phyloP scores from a whole-genome alignment of 2,888 invertebrate genomes.

The Trichacis sp. region DNA sequence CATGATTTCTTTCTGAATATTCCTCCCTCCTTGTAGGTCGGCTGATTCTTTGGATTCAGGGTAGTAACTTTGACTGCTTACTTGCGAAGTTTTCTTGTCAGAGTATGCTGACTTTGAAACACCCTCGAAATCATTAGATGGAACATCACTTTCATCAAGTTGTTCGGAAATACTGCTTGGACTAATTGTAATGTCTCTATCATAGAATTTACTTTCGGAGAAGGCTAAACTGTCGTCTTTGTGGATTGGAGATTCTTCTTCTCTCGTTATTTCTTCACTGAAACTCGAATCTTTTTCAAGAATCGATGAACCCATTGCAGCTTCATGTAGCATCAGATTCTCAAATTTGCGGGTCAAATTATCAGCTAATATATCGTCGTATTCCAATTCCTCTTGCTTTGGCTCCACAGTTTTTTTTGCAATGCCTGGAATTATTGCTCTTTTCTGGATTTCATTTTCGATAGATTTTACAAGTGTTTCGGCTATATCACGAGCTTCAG shows the following conservation, averaged over 20 bases:
- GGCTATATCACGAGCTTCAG: constrained; percentile 56
- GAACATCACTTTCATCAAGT: constrained; percentile 54
- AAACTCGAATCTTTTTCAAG: constrained; percentile 53
- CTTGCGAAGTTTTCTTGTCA: constrained; percentile 30
- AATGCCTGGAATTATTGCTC: constrained; percentile 45
- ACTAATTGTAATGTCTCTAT: constrained; percentile 60
- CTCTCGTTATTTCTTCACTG: constrained; percentile 61
- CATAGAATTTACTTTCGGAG: constrained; percentile 49
- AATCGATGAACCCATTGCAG: constrained; percentile 29
- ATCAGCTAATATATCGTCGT: constrained; percentile 59
- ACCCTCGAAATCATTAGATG: constrained; percentile 46
- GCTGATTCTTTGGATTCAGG: constrained; percentile 23
- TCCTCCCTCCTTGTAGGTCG: constrained; percentile 9
- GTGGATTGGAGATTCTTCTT: constrained; percentile 57
- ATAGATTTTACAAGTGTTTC: constrained; percentile 60
- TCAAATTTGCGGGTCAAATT: constrained; percentile 60
- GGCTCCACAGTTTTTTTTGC: constrained; percentile 2
- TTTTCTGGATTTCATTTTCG: constrained; percentile 56
- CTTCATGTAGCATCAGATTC: constrained; percentile 51
- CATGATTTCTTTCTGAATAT: constrained; percentile 25
- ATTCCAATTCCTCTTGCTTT: constrained; percentile 23
- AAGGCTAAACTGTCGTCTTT: constrained; percentile 54
- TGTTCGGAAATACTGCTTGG: constrained; percentile 63
- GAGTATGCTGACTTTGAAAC: constrained; percentile 38
- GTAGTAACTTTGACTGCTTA: constrained; percentile 31